These are phyloP conservation scores for Heteromormyrus szaboi DNA, from an alignment of 2,797 vertebrate species.

Conservation along the genomic window DNA sequence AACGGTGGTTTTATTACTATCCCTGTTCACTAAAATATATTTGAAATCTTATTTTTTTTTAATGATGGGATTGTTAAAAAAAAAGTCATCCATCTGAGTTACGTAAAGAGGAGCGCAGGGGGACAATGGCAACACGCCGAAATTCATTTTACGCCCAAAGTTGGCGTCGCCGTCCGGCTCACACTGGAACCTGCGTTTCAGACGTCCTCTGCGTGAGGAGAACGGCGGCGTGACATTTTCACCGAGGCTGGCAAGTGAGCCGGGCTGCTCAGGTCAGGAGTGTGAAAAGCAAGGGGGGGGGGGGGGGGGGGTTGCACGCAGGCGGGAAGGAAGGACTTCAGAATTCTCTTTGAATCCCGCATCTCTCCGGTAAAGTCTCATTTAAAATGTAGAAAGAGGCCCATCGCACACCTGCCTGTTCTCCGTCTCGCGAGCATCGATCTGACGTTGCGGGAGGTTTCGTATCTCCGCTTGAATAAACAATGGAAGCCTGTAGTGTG, in stretches of 20 bases:
- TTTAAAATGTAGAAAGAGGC: slow-evolving; percentile 39
- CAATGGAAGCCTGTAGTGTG: not conserved
- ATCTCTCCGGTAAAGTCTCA: slow-evolving; percentile 37
- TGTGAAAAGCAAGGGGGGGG: not conserved
- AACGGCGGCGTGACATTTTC: not conserved
- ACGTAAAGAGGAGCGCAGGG: not conserved
- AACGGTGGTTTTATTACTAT: not conserved
- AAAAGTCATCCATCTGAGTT: not conserved
- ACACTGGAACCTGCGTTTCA: not conserved
- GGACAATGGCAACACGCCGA: not conserved
- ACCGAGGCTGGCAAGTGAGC: not conserved
- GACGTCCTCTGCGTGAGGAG: not conserved
- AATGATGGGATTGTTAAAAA: not conserved
- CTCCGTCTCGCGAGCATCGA: not conserved
- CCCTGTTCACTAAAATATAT: not conserved
- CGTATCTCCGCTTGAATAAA: not conserved
- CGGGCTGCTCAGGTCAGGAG: not conserved
- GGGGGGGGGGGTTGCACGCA: not conserved
- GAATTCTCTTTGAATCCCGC: slow-evolving; percentile 44
- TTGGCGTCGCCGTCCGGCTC: not conserved
- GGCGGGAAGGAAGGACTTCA: not conserved
- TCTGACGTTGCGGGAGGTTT: slow-evolving; percentile 35
- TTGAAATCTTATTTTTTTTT: not conserved
- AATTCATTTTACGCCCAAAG: not conserved
- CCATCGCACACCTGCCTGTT: not conserved